Evolutionary conservation across 2,797 vertebrate genomes (phyloP).

Genomic region (Tenualosa ilisha): DNA sequence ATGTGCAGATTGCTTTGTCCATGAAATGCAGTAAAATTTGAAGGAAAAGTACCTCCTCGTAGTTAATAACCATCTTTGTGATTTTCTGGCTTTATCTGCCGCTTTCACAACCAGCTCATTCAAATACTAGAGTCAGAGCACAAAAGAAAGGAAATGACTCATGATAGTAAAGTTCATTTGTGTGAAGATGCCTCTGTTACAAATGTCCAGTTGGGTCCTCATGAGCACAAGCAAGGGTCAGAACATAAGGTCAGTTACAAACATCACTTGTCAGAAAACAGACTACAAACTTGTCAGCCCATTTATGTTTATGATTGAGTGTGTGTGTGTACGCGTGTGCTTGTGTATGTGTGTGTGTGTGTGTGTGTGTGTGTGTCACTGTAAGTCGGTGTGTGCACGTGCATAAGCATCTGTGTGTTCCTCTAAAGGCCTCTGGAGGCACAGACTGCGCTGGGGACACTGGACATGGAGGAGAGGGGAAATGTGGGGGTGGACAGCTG

Average conservation of each 20-base stretch:
- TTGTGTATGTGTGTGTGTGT: not conserved
- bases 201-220: not conserved
- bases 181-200: not conserved
- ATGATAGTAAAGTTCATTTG: not conserved
- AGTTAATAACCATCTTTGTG: not conserved
- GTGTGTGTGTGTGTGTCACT: slow-evolving; percentile 23
- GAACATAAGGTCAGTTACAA: not conserved
- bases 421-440: slow-evolving; percentile 64
- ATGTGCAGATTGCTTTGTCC: not conserved
- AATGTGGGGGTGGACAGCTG: slow-evolving; percentile 53
- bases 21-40: not conserved
- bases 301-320: not conserved
- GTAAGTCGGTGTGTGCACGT: not conserved
- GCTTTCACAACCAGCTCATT: not conserved
- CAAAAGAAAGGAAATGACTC: not conserved
- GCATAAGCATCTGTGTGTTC: not conserved
- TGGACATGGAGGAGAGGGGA: slow-evolving; percentile 47
- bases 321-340: not conserved
- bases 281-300: not conserved
- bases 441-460: slow-evolving; percentile 63
- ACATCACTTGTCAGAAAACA: not conserved
- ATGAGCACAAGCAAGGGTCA: not conserved
- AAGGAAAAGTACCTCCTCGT: not conserved
- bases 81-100: not conserved
- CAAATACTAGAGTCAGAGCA: not conserved